Evolutionary conservation across 2,888 invertebrate species (phyloP).

Genomic region (Hedya salicella): DNA sequence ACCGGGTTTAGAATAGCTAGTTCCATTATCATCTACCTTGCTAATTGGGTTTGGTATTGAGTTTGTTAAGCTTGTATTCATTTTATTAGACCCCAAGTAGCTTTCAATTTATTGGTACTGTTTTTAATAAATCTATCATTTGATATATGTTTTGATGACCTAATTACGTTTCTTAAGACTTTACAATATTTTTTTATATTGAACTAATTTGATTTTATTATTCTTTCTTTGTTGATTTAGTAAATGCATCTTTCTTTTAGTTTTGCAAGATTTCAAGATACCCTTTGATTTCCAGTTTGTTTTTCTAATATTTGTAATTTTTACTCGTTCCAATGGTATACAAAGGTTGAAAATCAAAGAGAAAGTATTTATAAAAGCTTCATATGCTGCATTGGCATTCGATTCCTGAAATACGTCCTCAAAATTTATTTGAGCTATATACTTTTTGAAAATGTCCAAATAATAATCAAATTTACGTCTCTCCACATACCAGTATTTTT

Average conservation of each 20-base stretch:
- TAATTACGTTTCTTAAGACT: not conserved
- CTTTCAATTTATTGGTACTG: not conserved
- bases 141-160: not conserved
- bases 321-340: not conserved
- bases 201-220: not conserved
- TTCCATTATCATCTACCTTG: conserved; percentile 1
- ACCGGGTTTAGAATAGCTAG: not conserved
- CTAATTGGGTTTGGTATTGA: not conserved
- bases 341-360: not conserved
- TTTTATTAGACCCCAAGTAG: not conserved
- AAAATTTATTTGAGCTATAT: not conserved
- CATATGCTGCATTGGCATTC: not conserved
- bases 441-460: not conserved
- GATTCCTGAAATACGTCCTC: not conserved
- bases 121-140: conserved; percentile 1
- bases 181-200: not conserved
- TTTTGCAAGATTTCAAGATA: conserved; percentile 1
- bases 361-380: not conserved
- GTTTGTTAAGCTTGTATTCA: not conserved
- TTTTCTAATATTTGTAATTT: not conserved
- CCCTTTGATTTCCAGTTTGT: not conserved
- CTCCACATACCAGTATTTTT: not conserved
- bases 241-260: not conserved
- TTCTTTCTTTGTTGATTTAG: not conserved
- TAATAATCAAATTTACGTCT: not conserved